Conservation (phyloP, 2,797 vertebrate genomes). For the Liparis tanakae region DNA sequence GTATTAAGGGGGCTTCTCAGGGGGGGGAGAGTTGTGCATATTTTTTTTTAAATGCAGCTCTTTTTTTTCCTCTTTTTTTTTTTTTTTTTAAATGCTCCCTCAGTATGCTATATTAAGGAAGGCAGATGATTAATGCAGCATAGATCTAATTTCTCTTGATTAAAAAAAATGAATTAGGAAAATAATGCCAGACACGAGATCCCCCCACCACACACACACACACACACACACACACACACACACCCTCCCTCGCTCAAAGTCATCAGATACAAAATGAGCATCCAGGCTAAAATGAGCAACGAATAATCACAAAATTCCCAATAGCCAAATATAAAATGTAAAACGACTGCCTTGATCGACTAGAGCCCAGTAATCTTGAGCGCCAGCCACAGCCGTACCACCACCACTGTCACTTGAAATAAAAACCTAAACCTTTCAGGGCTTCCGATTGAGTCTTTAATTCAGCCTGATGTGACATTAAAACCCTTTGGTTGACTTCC, state of each 20-base stretch:
- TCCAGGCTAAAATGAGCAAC: constrained; percentile 66
- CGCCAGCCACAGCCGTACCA: constrained; percentile 55
- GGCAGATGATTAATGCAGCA: constrained; percentile 73
- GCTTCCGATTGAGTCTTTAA: constrained; percentile 78
- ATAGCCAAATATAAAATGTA: constrained; percentile 70
- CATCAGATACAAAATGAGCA: constrained; percentile 75
- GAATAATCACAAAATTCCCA: constrained; percentile 74
- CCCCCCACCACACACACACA: constrained; percentile 24
- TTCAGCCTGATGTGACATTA: constrained; percentile 80
- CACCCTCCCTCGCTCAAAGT: constrained; percentile 57
- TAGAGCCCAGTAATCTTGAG: constrained; percentile 63
- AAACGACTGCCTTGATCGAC: constrained; percentile 66
- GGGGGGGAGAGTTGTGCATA: constrained; percentile 70
- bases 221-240: constrained; percentile 3
- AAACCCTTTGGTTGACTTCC: constrained; percentile 81
- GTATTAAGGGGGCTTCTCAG: constrained; percentile 77
- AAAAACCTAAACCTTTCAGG: constrained; percentile 72
- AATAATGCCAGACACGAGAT: constrained; percentile 64
- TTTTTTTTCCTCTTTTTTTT: neutral
- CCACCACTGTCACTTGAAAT: constrained; percentile 70
- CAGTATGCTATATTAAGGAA: constrained; percentile 72
- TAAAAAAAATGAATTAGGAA: constrained; percentile 71
- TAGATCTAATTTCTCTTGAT: constrained; percentile 76
- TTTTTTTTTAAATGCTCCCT: constrained; percentile 66
- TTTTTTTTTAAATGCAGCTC: constrained; percentile 62